Percentiles rank a stretch among this genome's conserved stretches.
phyloP scores from a whole-genome alignment of 2,888 invertebrate genomes.

The Lasioglossum morio region DNA sequence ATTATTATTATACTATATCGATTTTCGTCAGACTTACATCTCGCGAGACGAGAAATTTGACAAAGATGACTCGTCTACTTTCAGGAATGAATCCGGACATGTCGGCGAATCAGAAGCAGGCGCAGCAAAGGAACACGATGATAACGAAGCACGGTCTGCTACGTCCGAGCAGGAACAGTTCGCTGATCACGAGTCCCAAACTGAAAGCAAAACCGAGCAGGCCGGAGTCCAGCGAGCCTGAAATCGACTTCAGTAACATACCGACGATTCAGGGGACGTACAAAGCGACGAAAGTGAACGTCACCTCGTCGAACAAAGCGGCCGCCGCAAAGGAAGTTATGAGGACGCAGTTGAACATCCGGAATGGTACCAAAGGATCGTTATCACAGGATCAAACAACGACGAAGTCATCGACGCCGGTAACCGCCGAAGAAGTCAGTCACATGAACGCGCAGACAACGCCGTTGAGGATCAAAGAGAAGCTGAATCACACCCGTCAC shows the following conservation, averaged over 20 bases:
- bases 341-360: not conserved
- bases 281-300: conserved; percentile 80
- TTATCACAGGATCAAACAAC: conserved; percentile 25
- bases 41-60: not conserved
- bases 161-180: conserved; percentile 78
- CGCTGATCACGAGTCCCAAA: conserved; percentile 77
- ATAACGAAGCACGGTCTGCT: conserved; percentile 82
- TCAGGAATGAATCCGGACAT: conserved; percentile 78
- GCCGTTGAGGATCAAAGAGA: not conserved
- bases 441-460: conserved; percentile 5
- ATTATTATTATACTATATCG: not conserved
- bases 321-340: conserved; percentile 11
- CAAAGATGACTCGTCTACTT: not conserved
- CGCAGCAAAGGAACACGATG: conserved; percentile 81
- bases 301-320: conserved; percentile 47
- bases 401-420: conserved; percentile 3
- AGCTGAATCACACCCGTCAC: conserved; percentile 11
- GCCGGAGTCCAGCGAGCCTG: conserved; percentile 76
- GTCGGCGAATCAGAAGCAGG: conserved; percentile 66
- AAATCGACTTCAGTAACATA: conserved; percentile 81
- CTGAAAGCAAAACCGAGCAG: conserved; percentile 69
- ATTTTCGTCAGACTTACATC: not conserved
- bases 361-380: conserved; percentile 20
- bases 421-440: conserved; percentile 12
- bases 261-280: conserved; percentile 83